Evolutionary conservation across 2,888 invertebrate species (phyloP).

Genomic region (Scaptomyza polygonia): DNA sequence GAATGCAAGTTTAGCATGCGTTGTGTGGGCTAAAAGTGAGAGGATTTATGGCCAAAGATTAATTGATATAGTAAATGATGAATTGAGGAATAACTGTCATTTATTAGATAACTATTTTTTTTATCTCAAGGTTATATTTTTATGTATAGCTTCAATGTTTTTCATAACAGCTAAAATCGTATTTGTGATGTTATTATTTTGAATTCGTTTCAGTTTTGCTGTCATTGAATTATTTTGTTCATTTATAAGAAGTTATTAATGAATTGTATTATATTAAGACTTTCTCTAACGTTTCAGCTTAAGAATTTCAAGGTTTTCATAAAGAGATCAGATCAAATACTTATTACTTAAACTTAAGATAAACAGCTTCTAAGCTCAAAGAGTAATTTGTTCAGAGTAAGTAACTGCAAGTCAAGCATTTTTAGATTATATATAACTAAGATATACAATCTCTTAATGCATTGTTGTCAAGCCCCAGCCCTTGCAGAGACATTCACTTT

Average conservation of each 20-base stretch:
- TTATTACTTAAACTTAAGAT: background rate
- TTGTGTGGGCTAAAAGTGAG: background rate
- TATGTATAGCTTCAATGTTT: too few species aligned
- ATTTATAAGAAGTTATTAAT: background rate
- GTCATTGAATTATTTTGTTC: background rate
- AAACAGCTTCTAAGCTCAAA: background rate
- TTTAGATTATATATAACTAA: background rate
- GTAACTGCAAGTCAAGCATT: background rate
- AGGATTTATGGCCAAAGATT: background rate
- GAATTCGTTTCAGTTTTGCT: background rate
- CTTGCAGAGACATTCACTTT: constrained; percentile 18
- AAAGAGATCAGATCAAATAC: background rate
- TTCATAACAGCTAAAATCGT: background rate
- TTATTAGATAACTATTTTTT: background rate
- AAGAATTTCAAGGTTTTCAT: background rate
- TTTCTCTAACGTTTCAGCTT: background rate
- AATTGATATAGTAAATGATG: background rate
- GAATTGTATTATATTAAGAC: background rate
- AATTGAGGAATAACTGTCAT: background rate
- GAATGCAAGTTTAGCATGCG: constrained; percentile 2
- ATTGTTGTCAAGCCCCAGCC: constrained; percentile 20
- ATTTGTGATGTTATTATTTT: background rate
- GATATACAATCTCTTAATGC: constrained; percentile 5
- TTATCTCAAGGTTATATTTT: background rate
- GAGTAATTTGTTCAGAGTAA: background rate